phyloP scores from a whole-genome alignment of 2,888 invertebrate species.

The Cosmia trapezina region DNA sequence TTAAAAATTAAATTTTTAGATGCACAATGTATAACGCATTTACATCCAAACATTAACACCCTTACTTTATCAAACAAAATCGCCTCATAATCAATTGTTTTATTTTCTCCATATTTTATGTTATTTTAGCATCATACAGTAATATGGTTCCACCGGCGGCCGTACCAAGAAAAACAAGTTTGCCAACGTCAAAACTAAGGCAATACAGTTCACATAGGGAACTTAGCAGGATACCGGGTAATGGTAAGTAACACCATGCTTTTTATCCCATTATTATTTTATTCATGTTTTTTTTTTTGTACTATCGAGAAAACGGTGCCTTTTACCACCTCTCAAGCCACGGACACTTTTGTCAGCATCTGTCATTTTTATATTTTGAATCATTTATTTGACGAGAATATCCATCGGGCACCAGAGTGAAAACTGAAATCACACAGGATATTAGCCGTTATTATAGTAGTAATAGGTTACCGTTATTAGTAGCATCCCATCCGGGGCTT shows the following conservation, averaged over 20 bases:
- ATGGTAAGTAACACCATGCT: slow-evolving; percentile 69
- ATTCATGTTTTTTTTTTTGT: not conserved
- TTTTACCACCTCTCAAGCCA: no score
- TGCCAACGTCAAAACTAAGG: slow-evolving; percentile 88
- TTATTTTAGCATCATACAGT: slow-evolving; percentile 77
- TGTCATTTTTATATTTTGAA: no score
- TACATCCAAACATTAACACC: slow-evolving; percentile 15
- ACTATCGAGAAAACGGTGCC: no score
- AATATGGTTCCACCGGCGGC: slow-evolving; percentile 79
- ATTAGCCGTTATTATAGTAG: no score
- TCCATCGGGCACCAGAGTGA: no score
- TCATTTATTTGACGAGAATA: no score
- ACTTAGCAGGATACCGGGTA: slow-evolving; percentile 84
- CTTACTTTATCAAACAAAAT: not conserved
- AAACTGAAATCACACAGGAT: no score
- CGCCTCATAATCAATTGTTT: slow-evolving; percentile 31
- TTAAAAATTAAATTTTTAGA: not conserved
- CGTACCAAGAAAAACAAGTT: slow-evolving; percentile 78
- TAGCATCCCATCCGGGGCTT: no score
- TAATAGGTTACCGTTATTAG: no score
- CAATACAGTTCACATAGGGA: slow-evolving; percentile 89
- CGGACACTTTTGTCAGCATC: no score
- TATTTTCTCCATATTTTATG: slow-evolving; percentile 52
- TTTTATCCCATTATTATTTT: slow-evolving; percentile 8
- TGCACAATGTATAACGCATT: slow-evolving; percentile 15